Percentiles rank a stretch among this genome's conserved stretches.
Evolutionary conservation across 2,888 invertebrate species (phyloP).

Genomic region (Tuberolachnus salignus): DNA sequence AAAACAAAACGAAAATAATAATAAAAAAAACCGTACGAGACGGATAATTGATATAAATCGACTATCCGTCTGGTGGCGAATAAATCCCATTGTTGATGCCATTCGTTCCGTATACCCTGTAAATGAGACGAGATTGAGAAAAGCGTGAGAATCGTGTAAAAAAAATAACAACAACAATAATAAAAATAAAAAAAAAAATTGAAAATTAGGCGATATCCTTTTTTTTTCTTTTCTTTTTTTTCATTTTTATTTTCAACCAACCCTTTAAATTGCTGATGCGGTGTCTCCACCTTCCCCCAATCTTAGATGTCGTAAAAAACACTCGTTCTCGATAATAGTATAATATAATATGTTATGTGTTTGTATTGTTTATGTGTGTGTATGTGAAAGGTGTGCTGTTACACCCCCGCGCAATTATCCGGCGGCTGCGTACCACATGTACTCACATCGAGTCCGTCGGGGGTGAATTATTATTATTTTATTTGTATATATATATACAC

Average conservation of each 20-base stretch:
- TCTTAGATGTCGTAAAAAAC: conserved; percentile 25
- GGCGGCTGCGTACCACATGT: conserved; percentile 54
- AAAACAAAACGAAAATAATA: background rate
- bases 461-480: conserved; percentile 37
- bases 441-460: background rate
- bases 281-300: conserved; percentile 6
- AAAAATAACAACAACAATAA: background rate
- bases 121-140: conserved; percentile 43
- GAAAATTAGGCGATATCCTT: conserved; percentile 56
- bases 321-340: conserved; percentile 16
- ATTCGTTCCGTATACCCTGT: conserved; percentile 48
- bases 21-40: background rate
- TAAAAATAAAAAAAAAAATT: conserved; percentile 40
- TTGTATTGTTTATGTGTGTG: conserved; percentile 41
- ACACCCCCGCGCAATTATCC: conserved; percentile 55
- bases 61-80: conserved; percentile 41
- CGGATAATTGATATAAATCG: conserved; percentile 56
- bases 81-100: conserved; percentile 36
- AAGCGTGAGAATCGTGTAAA: conserved; percentile 47
- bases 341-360: background rate
- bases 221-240: no score
- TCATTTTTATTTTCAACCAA: conserved; percentile 40
- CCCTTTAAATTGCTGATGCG: conserved; percentile 49
- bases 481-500: no score
- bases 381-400: conserved; percentile 55